phyloP scores from a whole-genome alignment of 2,113 vertebrate species.

The mouse (Mus musculus) region GRCm39 chr4:153884501-153885000 shows the following conservation, averaged over 20 bases:
- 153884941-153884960: neutral
- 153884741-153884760: neutral
- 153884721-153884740: neutral
- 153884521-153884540: neutral
- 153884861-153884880: rapidly evolving
- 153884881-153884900: neutral
- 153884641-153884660: neutral
- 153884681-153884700: neutral
- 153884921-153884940: rapidly evolving
- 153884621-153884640: neutral
- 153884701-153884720: neutral
- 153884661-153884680: neutral
- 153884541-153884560: neutral
- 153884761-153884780: no score
- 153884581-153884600: rapidly evolving
- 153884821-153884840: neutral
- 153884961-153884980: neutral
- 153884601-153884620: neutral
- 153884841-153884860: rapidly evolving
- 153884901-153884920: neutral
- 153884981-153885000: neutral
- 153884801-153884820: neutral
- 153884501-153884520: neutral
- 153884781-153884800: neutral
- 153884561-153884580: rapidly evolving